phyloP scores from a whole-genome alignment of 2,113 vertebrate species.

The Alexandromys fortis region DNA sequence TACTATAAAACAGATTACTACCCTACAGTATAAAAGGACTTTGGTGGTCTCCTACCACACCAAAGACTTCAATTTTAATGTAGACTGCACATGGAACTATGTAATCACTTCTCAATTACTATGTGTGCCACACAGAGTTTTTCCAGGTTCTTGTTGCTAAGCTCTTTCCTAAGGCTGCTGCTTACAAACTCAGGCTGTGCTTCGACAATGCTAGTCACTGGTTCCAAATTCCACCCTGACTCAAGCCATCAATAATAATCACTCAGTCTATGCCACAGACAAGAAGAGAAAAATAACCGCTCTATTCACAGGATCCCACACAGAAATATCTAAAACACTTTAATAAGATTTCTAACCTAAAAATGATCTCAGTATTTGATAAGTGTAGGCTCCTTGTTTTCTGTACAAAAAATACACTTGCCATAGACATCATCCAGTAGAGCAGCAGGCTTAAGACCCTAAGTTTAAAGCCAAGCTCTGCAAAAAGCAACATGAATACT shows the following conservation, averaged over 20 bases:
- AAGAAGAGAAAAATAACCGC: neutral
- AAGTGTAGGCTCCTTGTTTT: neutral
- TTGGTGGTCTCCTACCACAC: neutral
- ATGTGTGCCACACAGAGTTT: neutral
- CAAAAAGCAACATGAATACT: neutral
- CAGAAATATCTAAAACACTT: conserved; percentile 1
- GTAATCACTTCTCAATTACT: neutral
- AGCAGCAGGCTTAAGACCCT: neutral
- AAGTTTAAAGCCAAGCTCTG: neutral
- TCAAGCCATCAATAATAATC: neutral
- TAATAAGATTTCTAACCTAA: conserved; percentile 18
- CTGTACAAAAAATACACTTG: neutral
- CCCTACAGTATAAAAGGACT: neutral
- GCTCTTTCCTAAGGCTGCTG: neutral
- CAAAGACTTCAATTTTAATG: neutral
- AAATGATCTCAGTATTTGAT: conserved; percentile 17
- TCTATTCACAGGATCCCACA: neutral
- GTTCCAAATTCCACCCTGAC: neutral
- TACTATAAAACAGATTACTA: neutral
- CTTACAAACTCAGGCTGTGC: neutral
- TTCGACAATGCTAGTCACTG: neutral
- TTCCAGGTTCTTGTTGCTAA: neutral
- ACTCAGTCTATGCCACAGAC: neutral
- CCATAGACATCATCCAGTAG: neutral
- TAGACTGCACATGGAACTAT: neutral